Conservation (phyloP, 30 jellyfish, hydroid and myxozoan genomes). For the Sanderia malayensis region DNA sequence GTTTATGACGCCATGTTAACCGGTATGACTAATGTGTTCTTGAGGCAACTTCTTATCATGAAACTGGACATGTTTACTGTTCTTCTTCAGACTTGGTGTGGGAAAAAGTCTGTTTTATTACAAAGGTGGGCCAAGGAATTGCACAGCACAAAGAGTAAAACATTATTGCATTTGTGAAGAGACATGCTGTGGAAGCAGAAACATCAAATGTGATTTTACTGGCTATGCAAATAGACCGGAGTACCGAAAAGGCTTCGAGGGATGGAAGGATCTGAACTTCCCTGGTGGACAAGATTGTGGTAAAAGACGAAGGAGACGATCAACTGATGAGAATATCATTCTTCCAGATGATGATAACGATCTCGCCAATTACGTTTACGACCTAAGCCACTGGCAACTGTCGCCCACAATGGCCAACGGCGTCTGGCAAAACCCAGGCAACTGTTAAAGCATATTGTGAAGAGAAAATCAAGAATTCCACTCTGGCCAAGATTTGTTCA, state of each 20-base stretch:
- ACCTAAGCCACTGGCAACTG: too few species aligned
- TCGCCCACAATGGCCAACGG: conserved; percentile 66
- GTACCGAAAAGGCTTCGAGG: conserved; percentile 30
- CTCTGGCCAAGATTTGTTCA: conserved; percentile 47
- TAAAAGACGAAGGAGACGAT: conserved; percentile 48
- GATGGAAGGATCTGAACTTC: conserved; percentile 68
- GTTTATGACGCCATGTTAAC: too few species aligned
- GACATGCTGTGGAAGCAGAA: conserved; percentile 68
- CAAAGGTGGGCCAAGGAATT: conserved; percentile 51
- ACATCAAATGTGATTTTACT: background rate
- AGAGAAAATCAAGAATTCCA: conserved; percentile 39
- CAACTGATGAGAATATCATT: conserved; percentile 39
- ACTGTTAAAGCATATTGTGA: conserved; percentile 37
- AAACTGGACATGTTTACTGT: too few species aligned
- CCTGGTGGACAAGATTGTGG: conserved; percentile 88
- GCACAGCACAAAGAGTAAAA: conserved; percentile 71
- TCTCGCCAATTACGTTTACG: conserved; percentile 37
- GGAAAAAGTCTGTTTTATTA: conserved; percentile 69
- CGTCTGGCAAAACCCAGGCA: conserved; percentile 52
- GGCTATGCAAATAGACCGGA: conserved; percentile 48
- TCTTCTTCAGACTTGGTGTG: conserved; percentile 22
- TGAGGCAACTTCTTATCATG: too few species aligned
- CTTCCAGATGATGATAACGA: conserved; percentile 77
- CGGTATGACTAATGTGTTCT: too few species aligned
- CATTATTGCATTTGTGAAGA: conserved; percentile 80